Conservation (phyloP, 2,797 vertebrate genomes). For the Eulemur coronatus region DNA sequence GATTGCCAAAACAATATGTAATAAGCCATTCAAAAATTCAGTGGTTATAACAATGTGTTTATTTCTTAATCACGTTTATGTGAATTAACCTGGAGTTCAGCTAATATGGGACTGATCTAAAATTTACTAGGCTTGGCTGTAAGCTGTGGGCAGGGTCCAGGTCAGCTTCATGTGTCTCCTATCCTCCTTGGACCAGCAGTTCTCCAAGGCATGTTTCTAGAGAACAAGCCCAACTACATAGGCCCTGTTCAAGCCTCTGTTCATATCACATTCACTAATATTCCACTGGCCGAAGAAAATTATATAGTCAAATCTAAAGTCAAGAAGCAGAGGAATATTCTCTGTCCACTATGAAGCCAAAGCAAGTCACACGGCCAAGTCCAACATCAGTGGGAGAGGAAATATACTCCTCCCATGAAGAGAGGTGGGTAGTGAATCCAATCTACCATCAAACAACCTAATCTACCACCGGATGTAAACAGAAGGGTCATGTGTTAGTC, state of each 20-base stretch:
- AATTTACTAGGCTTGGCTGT: background rate
- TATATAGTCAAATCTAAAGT: background rate
- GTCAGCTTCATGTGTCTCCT: background rate
- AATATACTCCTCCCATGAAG: background rate
- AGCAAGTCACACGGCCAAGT: background rate
- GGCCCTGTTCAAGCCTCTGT: background rate
- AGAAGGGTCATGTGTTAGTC: background rate
- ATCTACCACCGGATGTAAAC: background rate
- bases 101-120: background rate
- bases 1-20: background rate
- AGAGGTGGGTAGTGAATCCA: background rate
- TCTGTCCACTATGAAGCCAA: background rate
- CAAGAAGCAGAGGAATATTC: background rate
- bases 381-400: background rate
- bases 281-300: background rate
- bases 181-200: background rate
- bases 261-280: background rate
- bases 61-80: background rate
- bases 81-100: background rate
- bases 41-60: background rate
- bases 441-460: background rate
- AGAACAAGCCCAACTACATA: background rate
- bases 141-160: background rate
- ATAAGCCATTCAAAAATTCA: background rate
- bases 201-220: background rate